phyloP scores from a whole-genome alignment of 2,888 invertebrate species.

The Muscina levida region DNA sequence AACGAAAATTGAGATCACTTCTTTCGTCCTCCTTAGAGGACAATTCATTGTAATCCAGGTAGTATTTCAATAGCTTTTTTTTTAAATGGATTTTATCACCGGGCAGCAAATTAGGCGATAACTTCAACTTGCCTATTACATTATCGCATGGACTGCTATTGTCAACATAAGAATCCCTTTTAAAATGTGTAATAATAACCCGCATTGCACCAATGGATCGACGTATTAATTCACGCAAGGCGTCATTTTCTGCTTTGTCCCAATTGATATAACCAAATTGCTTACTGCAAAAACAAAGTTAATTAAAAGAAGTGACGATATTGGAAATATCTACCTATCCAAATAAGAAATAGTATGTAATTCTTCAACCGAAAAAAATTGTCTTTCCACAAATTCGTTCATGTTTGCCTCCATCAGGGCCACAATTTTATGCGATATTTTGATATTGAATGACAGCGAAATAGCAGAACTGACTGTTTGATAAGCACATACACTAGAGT shows the following conservation, averaged over 20 bases:
- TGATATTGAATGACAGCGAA: no score
- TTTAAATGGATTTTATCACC: neutral
- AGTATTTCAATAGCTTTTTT: neutral
- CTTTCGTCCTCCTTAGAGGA: neutral
- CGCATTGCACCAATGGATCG: constrained; percentile 93
- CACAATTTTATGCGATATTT: no score
- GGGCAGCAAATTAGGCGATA: neutral
- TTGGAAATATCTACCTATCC: constrained; percentile 84
- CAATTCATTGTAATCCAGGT: neutral
- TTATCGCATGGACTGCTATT: neutral
- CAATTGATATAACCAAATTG: constrained; percentile 94
- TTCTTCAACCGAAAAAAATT: constrained; percentile 87
- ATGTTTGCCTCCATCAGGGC: no score
- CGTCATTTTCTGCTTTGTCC: constrained; percentile 88
- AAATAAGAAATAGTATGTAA: constrained; percentile 92
- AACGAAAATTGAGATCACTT: neutral
- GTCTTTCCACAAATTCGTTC: neutral
- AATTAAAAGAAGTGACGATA: neutral
- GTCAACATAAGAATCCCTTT: neutral
- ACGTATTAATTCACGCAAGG: constrained; percentile 89
- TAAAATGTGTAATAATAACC: constrained; percentile 86
- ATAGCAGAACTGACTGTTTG: no score
- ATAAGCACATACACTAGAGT: no score
- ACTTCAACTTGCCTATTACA: neutral
- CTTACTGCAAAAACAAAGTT: constrained; percentile 83